These are phyloP conservation scores for Brachypteracias leptosomus DNA, from an alignment of 2,113 vertebrate species.

Conservation along the genomic window DNA sequence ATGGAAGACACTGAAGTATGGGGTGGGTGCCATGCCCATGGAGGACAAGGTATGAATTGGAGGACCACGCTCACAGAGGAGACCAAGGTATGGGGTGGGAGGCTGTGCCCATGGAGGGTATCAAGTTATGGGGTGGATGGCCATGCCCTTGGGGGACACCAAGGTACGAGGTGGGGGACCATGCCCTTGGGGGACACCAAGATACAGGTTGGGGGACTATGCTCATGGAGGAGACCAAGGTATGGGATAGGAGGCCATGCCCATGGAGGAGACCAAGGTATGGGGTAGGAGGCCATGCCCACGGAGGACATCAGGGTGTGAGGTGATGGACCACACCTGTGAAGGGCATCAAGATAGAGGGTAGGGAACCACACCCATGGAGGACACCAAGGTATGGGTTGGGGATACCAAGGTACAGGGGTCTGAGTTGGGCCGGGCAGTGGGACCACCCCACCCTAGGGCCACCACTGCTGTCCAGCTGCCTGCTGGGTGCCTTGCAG, in stretches of 20 bases:
- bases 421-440: accelerated
- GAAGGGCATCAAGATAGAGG: too few relatives aligned
- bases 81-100: too few relatives aligned
- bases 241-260: too few relatives aligned
- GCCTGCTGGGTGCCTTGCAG: not conserved
- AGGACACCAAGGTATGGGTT: not conserved
- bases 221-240: not conserved
- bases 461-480: not conserved
- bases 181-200: not conserved
- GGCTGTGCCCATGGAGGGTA: not conserved
- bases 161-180: not conserved
- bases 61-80: too few relatives aligned
- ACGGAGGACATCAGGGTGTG: not conserved
- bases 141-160: accelerated
- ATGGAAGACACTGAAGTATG: not conserved
- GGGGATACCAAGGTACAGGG: too few relatives aligned
- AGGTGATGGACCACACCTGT: accelerated
- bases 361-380: not conserved
- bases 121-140: accelerated
- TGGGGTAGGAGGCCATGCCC: not conserved
- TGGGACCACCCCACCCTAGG: not conserved
- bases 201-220: too few relatives aligned
- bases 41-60: too few relatives aligned
- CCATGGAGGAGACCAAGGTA: too few relatives aligned
- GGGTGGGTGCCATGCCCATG: not conserved